These are phyloP conservation scores for Drosophila pegasa DNA, from an alignment of 2,888 invertebrate species.

Conservation along the genomic window DNA sequence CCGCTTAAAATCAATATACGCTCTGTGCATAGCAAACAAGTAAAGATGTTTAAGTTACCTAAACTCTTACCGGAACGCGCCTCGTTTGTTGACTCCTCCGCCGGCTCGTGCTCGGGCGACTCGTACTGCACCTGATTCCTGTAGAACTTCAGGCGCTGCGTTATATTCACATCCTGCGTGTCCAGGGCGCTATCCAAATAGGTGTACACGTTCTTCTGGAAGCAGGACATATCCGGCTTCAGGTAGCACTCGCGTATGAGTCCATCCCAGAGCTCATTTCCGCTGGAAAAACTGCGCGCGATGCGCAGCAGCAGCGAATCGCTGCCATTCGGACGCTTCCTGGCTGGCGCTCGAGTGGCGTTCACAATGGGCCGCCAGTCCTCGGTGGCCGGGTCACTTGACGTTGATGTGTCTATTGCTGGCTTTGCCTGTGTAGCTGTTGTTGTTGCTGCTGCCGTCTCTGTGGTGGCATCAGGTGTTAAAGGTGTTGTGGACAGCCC, in stretches of 20 bases:
- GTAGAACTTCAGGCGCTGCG: constrained; percentile 88
- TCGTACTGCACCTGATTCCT: constrained; percentile 88
- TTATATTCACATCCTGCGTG: constrained; percentile 88
- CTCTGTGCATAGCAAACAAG: not conserved
- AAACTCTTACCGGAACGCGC: constrained; percentile 64
- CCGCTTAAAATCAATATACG: not conserved
- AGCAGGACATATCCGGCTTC: constrained; percentile 89
- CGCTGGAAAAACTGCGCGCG: constrained; percentile 84
- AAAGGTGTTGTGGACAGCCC: constrained; percentile 57
- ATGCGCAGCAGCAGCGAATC: constrained; percentile 79
- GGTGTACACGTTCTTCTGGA: constrained; percentile 91
- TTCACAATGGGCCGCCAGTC: constrained; percentile 68
- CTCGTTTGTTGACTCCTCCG: constrained; percentile 29
- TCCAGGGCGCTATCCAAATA: constrained; percentile 89
- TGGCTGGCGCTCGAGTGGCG: constrained; percentile 25
- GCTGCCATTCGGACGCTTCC: constrained; percentile 25
- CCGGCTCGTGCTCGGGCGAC: constrained; percentile 71
- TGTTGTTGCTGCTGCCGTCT: constrained; percentile 15
- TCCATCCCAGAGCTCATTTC: constrained; percentile 90
- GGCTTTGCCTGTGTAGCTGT: not conserved
- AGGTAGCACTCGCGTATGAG: constrained; percentile 90
- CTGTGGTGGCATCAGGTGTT: constrained; percentile 36
- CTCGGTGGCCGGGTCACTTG: constrained; percentile 34
- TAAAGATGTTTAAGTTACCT: not conserved
- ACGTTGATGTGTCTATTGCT: constrained; percentile 13